Conservation (phyloP, 2,797 vertebrate genomes). For the Enteromius trimaculatus region DNA sequence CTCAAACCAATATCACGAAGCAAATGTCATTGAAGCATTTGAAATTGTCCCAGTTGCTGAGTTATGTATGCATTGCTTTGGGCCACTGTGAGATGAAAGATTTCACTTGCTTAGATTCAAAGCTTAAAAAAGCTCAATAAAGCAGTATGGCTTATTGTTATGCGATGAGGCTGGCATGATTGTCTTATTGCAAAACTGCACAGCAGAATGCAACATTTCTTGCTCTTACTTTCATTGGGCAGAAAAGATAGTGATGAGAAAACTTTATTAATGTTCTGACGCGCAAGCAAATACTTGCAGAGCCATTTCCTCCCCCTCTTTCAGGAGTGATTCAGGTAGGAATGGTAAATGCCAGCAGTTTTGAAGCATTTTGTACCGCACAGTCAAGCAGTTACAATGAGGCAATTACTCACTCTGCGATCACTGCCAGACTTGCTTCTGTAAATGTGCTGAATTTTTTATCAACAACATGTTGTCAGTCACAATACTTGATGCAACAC, state of each 20-base stretch:
- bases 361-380: background rate
- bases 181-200: slow-evolving; percentile 41
- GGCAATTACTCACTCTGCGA: background rate
- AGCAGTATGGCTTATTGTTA: slow-evolving; percentile 37
- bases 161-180: slow-evolving; percentile 28
- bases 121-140: slow-evolving; percentile 32
- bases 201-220: slow-evolving; percentile 1
- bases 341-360: slow-evolving; percentile 10
- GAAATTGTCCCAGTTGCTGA: slow-evolving; percentile 49
- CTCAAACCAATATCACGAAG: slow-evolving; percentile 49
- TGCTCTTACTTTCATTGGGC: slow-evolving; percentile 21
- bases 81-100: slow-evolving; percentile 39
- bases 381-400: background rate
- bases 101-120: slow-evolving; percentile 46
- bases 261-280: slow-evolving; percentile 34
- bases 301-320: slow-evolving; percentile 7
- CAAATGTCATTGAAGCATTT: slow-evolving; percentile 39
- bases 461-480: background rate
- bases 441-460: background rate
- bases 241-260: background rate
- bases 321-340: background rate
- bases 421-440: background rate
- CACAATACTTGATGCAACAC: background rate
- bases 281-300: background rate
- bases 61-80: slow-evolving; percentile 51